Evolutionary conservation across 2,113 vertebrate species (phyloP).

Genomic region (Callocephalon fimbriatum): DNA sequence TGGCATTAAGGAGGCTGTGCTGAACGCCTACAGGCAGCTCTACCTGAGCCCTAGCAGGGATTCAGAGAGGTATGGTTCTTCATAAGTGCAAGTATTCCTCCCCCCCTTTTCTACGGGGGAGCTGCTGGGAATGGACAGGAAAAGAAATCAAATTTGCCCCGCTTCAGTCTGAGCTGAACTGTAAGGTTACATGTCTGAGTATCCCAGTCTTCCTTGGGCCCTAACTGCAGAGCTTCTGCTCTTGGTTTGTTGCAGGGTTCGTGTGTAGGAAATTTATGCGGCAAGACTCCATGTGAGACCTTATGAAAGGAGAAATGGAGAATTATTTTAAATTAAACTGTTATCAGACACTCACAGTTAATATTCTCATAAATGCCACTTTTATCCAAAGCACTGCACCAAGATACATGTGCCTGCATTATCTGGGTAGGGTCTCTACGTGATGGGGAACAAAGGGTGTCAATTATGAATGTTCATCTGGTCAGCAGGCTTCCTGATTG

Average conservation of each 20-base stretch:
- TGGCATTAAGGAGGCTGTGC: constrained; percentile 91
- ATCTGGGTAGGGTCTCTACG: background rate
- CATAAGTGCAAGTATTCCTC: background rate
- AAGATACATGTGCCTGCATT: background rate
- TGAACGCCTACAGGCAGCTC: constrained; percentile 89
- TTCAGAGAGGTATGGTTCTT: constrained; percentile 79
- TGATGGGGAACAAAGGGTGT: background rate
- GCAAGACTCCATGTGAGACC: background rate
- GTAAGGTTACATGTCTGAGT: background rate
- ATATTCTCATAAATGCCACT: background rate
- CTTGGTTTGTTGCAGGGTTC: background rate
- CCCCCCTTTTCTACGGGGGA: background rate
- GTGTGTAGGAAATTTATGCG: background rate
- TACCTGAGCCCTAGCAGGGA: constrained; percentile 87
- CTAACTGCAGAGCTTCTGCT: background rate
- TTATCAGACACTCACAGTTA: background rate
- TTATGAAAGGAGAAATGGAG: background rate
- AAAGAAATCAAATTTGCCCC: background rate
- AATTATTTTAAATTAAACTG: background rate
- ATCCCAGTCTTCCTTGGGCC: background rate
- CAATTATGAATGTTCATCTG: background rate
- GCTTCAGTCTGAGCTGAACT: background rate
- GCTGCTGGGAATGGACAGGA: background rate
- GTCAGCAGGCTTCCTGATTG: background rate
- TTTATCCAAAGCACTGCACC: background rate